These are phyloP conservation scores for Uropsilus gracilis DNA, from an alignment of 2,113 vertebrate species.

Conservation along the genomic window DNA sequence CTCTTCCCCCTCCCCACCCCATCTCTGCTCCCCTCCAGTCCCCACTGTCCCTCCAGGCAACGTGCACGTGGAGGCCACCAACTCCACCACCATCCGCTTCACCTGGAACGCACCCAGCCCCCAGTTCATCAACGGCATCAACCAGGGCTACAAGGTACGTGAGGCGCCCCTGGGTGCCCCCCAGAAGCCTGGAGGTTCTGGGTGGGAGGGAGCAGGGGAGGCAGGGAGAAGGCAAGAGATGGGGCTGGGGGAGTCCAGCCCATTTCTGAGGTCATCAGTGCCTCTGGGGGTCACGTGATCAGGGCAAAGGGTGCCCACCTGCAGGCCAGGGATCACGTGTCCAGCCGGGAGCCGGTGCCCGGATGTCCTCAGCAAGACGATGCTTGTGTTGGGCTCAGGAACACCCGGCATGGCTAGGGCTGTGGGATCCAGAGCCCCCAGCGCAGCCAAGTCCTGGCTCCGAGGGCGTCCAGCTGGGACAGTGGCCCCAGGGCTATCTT, in stretches of 20 bases:
- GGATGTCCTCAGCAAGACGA: accelerated
- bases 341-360: not conserved
- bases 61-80: slow-evolving; percentile 93
- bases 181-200: not conserved
- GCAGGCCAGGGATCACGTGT: accelerated
- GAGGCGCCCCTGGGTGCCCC: not conserved
- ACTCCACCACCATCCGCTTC: slow-evolving; percentile 95
- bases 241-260: not conserved
- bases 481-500: accelerated
- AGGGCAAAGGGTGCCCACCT: no score
- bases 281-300: accelerated
- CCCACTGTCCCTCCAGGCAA: slow-evolving; percentile 97
- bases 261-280: not conserved
- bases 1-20: not conserved
- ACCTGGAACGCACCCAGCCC: slow-evolving; percentile 98
- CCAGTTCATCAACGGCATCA: slow-evolving; percentile 99
- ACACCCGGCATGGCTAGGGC: not conserved
- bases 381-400: not conserved
- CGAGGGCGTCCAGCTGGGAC: accelerated
- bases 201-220: accelerated
- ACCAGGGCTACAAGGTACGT: slow-evolving; percentile 98
- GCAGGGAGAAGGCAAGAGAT: accelerated
- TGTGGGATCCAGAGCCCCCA: not conserved
- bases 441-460: accelerated
- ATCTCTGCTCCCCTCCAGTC: slow-evolving; percentile 84